Evolutionary conservation across 2,888 invertebrate genomes (phyloP), one percentile per base, ranked within the genome.

Genomic region (Furcula furcula): DNA sequence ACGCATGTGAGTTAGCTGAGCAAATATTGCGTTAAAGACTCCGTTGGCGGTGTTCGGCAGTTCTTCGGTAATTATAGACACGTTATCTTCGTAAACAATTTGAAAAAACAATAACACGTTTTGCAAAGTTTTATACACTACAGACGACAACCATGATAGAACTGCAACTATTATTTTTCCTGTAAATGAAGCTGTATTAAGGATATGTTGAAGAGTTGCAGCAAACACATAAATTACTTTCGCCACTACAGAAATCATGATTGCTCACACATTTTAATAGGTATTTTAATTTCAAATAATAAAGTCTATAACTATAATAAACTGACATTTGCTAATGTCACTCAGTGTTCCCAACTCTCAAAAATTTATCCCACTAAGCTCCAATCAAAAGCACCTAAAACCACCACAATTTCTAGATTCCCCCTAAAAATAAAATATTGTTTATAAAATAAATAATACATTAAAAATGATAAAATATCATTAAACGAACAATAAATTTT

Each of bases 71-170:
- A 88, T 74, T 50, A 80, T 61, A 11, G 59, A 47, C 29, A 72
- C 37, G 59, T 88, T 88, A 45, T 88, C 88, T 70, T 88, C 87
- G 41, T 87, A 87, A 5, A 87, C 66, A 40, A 88, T 82, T 64
- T 76, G 67, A 36, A 85, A 65, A 56, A 87, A 86, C 16, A 64
- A 29, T 18, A 58, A n/a, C 7, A 82, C 29, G 43, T 42, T 72
- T 39, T 55, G 39, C 7, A 73, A 33, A 32, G 65, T 53, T 40
- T 56, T 62, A 16, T 55, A 31, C 30, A 78, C 9, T 31, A 66
- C 14, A 32, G 64, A 57, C 13, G 56, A 57, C 27, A 73, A 49
- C 55, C 70, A 70, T 31, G 71, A 42, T 46, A 74, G 14, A 21
- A 65, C 31, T 27, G 74, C 46, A 31, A 86, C 74, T 43, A 87